Evolutionary conservation across 2,797 vertebrate species (phyloP).

Genomic region (Betta splendens): DNA sequence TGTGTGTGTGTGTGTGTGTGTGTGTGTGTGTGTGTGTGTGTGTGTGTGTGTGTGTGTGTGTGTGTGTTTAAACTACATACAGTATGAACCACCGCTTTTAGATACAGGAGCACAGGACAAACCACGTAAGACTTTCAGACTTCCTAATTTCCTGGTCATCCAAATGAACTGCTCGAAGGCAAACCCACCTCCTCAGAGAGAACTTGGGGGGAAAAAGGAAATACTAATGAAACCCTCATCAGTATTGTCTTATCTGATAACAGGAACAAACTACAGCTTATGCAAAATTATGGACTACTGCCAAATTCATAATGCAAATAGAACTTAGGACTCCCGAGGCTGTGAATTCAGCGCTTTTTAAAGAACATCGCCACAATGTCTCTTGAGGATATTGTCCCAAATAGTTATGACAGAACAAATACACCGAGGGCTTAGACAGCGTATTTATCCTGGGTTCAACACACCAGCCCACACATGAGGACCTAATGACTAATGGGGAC

Average conservation of each 20-base stretch:
- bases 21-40: background rate
- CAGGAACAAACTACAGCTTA: conserved; percentile 13
- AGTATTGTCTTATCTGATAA: conserved; percentile 41
- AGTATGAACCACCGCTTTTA: conserved; percentile 5
- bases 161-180: conserved; percentile 5
- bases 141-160: conserved; percentile 13
- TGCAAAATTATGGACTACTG: conserved; percentile 46
- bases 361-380: conserved; percentile 7
- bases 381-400: conserved; percentile 31
- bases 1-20: too few species aligned
- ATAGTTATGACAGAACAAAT: conserved; percentile 38
- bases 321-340: conserved; percentile 20
- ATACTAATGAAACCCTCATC: conserved; percentile 28
- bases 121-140: conserved; percentile 13
- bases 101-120: conserved; percentile 5
- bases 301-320: conserved; percentile 64
- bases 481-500: conserved; percentile 59
- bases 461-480: conserved; percentile 29
- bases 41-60: too few species aligned
- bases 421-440: conserved; percentile 24
- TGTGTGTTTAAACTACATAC: too few species aligned
- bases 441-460: conserved; percentile 56
- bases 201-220: conserved; percentile 25
- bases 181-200: background rate
- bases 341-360: conserved; percentile 27